Conservation (phyloP, 1,140 invertebrate genomes). For the Pseudachorutes palmiensis region DNA sequence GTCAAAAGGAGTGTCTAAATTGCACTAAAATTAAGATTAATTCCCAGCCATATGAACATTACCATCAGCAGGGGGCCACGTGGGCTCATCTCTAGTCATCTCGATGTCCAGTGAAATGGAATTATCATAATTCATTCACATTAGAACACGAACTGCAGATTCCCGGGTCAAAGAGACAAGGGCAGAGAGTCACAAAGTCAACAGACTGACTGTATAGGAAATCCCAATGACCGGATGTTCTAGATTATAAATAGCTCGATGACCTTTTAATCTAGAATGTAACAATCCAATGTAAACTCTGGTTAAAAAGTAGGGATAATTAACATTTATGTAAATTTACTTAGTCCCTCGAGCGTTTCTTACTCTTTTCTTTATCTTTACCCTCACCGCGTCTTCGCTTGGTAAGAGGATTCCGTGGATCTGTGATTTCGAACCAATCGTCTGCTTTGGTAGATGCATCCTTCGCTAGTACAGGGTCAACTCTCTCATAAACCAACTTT, state of each 20-base stretch:
- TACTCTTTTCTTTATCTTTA: slow-evolving; percentile 1
- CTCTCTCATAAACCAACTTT: slow-evolving; percentile 67
- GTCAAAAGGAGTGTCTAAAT: not conserved
- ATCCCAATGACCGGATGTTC: no score
- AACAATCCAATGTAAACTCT: not conserved
- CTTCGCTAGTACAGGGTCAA: slow-evolving; percentile 70
- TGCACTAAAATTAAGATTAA: not conserved
- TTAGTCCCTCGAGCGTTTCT: not conserved
- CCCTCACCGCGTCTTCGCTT: slow-evolving; percentile 66
- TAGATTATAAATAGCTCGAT: no score
- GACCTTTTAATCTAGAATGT: not conserved
- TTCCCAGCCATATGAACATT: no score
- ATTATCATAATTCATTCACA: no score
- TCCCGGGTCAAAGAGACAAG: not conserved
- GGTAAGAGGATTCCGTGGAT: slow-evolving; percentile 89
- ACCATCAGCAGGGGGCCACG: not conserved
- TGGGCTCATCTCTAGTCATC: not conserved
- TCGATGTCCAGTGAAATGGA: not conserved
- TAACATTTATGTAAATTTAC: not conserved
- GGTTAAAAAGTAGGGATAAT: not conserved
- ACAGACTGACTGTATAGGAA: not conserved
- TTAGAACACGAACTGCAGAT: not conserved
- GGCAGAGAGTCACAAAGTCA: no score
- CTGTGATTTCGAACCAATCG: slow-evolving; percentile 94
- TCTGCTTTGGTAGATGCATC: slow-evolving; percentile 89